Base-by-base conservation (phyloP, 1,140 invertebrate species). In the Reticulitermes speratus region DNA sequence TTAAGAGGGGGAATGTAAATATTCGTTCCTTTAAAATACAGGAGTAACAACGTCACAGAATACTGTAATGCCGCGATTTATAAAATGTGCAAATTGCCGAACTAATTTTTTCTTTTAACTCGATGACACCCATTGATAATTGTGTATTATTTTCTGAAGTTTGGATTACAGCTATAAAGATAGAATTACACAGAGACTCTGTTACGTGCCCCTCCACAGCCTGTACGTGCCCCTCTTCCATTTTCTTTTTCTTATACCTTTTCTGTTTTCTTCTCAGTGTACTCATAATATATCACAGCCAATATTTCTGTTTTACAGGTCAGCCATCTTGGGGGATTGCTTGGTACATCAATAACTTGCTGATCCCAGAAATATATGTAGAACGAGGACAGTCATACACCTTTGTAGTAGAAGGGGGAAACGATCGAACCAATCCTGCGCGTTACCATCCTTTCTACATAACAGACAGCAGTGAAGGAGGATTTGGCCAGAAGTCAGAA, bases 371-470 rank as follows among this genome's bases (percentile, higher is more conserved):
- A 90, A 92, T 99, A 14, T 97, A 96, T 85, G 96, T 99, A 69
- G 96, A 97, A 90, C 92, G 97, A 86, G 97, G 97, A 48, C 93
- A 95, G 90, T 98, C 95, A 0, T 99, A 99, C 91, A 96, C 95
- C 75, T 99, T 98, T 89, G 91, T 94, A 25, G 94, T 97, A 2
- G 96, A 97, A 91, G 96, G 96, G 87, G 97, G 91, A 9, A 91
- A 93, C 86, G 92, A 94, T 87, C 89, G 90, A 9, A 91, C 90
- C 9, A 91, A 92, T 87, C 90, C 89, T n/a, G 90, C 87, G 85
- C 95, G 95, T 88, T 98, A 97, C 91, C 97, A 99, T 92, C 98
- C 98, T 23, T 95, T 99, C 89, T 99, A 99, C 91, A 97, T 99
- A 88, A 98, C 97, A 21, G 95, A 96, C 89, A 97, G 95, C 44